Percentiles rank a stretch among this genome's conserved stretches.
Evolutionary conservation across 2,113 vertebrate genomes (phyloP).

Genomic region (Phodopus roborovskii): DNA sequence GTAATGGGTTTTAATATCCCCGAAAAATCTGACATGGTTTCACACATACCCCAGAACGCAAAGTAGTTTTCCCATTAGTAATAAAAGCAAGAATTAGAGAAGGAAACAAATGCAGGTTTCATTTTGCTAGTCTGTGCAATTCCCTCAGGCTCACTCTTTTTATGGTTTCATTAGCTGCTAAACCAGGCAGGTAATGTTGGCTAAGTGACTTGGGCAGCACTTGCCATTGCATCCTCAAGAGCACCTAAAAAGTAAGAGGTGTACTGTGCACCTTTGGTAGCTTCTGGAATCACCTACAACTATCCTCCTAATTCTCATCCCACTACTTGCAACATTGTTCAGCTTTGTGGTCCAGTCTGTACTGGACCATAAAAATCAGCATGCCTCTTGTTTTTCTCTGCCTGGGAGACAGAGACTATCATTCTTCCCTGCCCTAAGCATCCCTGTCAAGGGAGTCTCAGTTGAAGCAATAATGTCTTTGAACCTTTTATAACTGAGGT

Average conservation of each 20-base stretch:
- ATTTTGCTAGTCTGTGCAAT: conserved; percentile 27
- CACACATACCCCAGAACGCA: conserved; percentile 32
- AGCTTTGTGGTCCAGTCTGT: conserved; percentile 2
- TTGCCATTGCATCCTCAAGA: background rate
- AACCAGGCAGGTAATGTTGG: background rate
- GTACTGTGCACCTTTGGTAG: conserved; percentile 44
- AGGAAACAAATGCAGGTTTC: conserved; percentile 32
- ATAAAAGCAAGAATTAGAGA: conserved; percentile 39
- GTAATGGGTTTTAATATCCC: background rate
- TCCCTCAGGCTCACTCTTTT: conserved; percentile 48
- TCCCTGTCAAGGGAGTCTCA: background rate
- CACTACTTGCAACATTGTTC: conserved; percentile 15
- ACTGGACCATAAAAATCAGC: conserved; percentile 17
- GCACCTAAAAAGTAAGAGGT: conserved; percentile 53
- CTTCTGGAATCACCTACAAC: conserved; percentile 36
- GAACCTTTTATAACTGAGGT: conserved; percentile 21
- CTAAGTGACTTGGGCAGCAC: background rate
- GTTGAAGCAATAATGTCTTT: conserved; percentile 9
- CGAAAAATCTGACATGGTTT: conserved; percentile 45
- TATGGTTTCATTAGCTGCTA: conserved; percentile 15
- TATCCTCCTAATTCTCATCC: conserved; percentile 29
- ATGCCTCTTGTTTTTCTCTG: background rate
- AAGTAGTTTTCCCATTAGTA: background rate
- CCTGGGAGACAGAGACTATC: background rate
- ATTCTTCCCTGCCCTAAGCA: background rate